Conservation (phyloP, 2,797 vertebrate genomes). For the Melanotaenia maccullochi region DNA sequence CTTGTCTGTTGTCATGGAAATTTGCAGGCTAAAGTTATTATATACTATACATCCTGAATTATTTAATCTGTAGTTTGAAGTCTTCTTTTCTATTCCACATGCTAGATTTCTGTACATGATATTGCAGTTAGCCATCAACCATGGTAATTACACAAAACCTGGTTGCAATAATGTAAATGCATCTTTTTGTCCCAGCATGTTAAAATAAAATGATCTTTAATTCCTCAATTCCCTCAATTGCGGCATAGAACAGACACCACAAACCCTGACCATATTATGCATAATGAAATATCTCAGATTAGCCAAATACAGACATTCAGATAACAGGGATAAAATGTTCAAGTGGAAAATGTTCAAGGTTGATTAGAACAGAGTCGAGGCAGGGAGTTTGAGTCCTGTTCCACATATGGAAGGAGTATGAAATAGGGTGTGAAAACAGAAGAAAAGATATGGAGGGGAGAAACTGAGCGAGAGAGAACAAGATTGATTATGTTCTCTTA, state of each 20-base stretch:
- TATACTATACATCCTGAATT: not conserved
- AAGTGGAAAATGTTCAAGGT: constrained; percentile 33
- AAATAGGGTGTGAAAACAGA: constrained; percentile 66
- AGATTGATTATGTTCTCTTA: constrained; percentile 83
- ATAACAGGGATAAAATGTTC: constrained; percentile 52
- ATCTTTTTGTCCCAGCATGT: not conserved
- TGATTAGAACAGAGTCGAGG: constrained; percentile 50
- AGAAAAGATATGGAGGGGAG: constrained; percentile 36
- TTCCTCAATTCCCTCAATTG: not conserved
- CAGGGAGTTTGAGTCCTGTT: constrained; percentile 49
- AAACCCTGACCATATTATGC: not conserved
- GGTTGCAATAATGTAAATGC: not conserved
- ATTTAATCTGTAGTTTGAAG: not conserved
- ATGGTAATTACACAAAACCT: too few species aligned
- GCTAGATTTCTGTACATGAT: too few species aligned
- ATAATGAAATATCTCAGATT: constrained; percentile 4
- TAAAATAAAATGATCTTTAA: not conserved
- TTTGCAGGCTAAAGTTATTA: too few species aligned
- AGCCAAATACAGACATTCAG: constrained; percentile 36
- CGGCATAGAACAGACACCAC: not conserved
- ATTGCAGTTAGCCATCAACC: too few species aligned
- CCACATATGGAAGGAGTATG: constrained; percentile 64
- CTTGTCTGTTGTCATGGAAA: too few species aligned
- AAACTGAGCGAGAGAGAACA: constrained; percentile 47
- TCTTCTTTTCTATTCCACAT: not conserved